Base-by-base conservation (phyloP, 2,797 vertebrate species). In the Lithobates sylvaticus region DNA sequence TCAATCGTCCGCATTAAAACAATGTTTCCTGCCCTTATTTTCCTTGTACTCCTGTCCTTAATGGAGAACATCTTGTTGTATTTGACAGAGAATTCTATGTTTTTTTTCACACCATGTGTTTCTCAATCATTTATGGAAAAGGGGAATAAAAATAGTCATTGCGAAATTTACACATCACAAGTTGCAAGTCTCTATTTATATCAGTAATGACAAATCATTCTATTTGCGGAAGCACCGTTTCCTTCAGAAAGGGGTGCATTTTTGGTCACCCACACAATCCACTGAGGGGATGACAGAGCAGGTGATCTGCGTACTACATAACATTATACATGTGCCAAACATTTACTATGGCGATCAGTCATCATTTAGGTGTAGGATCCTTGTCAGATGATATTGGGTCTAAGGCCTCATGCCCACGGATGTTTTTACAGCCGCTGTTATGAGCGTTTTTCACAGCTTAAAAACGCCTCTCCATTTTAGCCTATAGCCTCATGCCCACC, bases 191-290 rank as follows among this genome's bases (percentile, higher is more conserved):
- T 76, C 65, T 75, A 81, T 58, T 69, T 82, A 65, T 65, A 82
- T 6, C 15, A 2, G 9, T 7, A 69, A 32, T 81, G 78, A 76
- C 65, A 76, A 79, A 44, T 61, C 29, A 79, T n/a, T 61, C 29
- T 76, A 39, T 61, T 81, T 74, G 10, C 4, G 9, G 47, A 81
- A 76, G 13, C n/a, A 50, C 29, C 47, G 54, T 68, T 61, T 81
- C 54, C 71, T 58, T 81, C 32, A 70, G 29, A 64, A 34, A 16
- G 47, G 73, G 84, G 64, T 44, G 21, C 81, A 70, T 76, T 76
- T 67, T 61, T 81, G 78, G 78, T 58, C 80, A 68, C 78, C 64
- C 78, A 76, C 84, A 65, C 64, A 50, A 86, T 76, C 29, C 64
- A 70, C 29, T 34, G 44, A 32, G 15, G 27, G 10, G 42, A 58